Evolutionary conservation across 2,797 vertebrate species (phyloP), one percentile per base, ranked within the genome.

Genomic region (Anguilla megastoma): DNA sequence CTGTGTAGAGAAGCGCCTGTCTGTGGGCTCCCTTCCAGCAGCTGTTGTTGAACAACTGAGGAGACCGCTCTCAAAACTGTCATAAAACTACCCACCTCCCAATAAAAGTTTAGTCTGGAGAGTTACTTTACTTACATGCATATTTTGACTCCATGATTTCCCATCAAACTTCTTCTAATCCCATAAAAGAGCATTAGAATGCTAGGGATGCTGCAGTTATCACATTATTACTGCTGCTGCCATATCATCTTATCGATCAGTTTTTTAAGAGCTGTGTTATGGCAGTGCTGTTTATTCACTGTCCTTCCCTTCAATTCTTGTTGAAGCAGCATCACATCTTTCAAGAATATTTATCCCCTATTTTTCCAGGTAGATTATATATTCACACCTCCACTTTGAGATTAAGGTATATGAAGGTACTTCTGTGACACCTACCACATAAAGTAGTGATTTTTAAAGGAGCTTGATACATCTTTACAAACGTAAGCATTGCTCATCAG

Each of bases 401-500:
- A 71, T 86, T 84, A n/a, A 89, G 54, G n/a, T 79, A 3, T 69
- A 66, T 74, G 7, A n/a, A 21, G 12, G 54, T 21, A 58, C 24
- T 21, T 4, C 24, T 52, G 27, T 50, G 21, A 52, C 10, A 50
- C 82, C 66, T 86, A 50, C 63, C 12, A 12, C 56, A 87, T 86
- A 50, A 89, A 90, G 0, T 60, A 24, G 5, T 33, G 24, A 56
- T 0, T 12, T 24, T 90, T 84, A 89, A 89, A 86, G 85, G 88
- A 92, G 92, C 50, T 52, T 88, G 90, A 89, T 87, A n/a, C 90
- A 89, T 83, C 7, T 88, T 63, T 89, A 69, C 88, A 87, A 89
- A 87, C 88, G 92, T 94, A 88, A 93, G 93, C 89, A 92, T 92
- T 92, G 92, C 89, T 87, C 33, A 50, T 45, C 24, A 91, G 74